phyloP scores from a whole-genome alignment of 2,888 invertebrate species.

The Lasius fuliginosus region DNA sequence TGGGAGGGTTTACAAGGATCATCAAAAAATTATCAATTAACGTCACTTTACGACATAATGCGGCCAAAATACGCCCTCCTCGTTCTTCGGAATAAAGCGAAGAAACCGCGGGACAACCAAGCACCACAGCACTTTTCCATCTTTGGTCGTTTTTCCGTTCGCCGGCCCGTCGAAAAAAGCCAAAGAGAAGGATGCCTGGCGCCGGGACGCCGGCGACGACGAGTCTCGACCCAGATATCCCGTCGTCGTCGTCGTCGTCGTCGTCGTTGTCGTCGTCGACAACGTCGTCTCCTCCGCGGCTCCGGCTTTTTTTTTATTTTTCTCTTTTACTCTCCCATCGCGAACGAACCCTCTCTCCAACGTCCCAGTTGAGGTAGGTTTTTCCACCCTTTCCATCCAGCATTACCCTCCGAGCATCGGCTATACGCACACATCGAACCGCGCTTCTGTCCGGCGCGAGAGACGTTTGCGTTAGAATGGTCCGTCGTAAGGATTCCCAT shows the following conservation, averaged over 20 bases:
- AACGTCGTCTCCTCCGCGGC: slow-evolving; percentile 75
- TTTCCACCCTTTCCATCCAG: slow-evolving; percentile 74
- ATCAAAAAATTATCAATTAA: slow-evolving; percentile 43
- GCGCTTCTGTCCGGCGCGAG: slow-evolving; percentile 23
- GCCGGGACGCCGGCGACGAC: slow-evolving; percentile 84
- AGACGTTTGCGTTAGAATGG: slow-evolving; percentile 11
- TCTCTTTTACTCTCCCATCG: slow-evolving; percentile 77
- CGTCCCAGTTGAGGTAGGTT: slow-evolving; percentile 82
- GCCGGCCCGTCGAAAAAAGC: slow-evolving; percentile 71
- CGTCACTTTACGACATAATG: slow-evolving; percentile 32
- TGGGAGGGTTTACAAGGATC: neutral
- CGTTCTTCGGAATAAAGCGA: slow-evolving; percentile 57
- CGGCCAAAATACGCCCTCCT: slow-evolving; percentile 40
- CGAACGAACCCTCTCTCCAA: slow-evolving; percentile 67
- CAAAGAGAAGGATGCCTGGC: slow-evolving; percentile 82
- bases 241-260: slow-evolving; percentile 78
- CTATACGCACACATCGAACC: slow-evolving; percentile 27
- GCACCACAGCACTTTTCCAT: slow-evolving; percentile 67
- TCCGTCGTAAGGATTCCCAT: slow-evolving; percentile 32
- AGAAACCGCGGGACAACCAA: slow-evolving; percentile 71
- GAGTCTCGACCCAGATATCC: slow-evolving; percentile 86
- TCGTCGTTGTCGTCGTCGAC: slow-evolving; percentile 75
- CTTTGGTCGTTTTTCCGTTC: slow-evolving; percentile 69
- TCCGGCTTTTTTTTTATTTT: slow-evolving; percentile 78
- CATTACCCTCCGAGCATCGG: slow-evolving; percentile 40